These are phyloP conservation scores for Urophycis tenuis DNA, from an alignment of 2,797 vertebrate genomes.

Conservation along the genomic window DNA sequence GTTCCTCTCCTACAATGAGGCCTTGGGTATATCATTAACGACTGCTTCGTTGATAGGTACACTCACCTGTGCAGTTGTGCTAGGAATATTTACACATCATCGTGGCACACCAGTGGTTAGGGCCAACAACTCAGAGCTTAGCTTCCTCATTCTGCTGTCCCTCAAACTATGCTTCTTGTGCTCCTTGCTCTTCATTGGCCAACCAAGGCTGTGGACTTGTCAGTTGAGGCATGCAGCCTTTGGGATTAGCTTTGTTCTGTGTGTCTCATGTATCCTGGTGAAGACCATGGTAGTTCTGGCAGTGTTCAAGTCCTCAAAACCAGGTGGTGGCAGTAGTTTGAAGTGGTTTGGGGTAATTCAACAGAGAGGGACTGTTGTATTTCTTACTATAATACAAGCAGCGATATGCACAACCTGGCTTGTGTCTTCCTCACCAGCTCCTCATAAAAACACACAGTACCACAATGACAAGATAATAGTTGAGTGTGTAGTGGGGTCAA, in stretches of 20 bases:
- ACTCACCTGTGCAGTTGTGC: slow-evolving; percentile 43
- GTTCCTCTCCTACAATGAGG: slow-evolving; percentile 69
- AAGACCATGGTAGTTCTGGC: slow-evolving; percentile 63
- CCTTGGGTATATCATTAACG: slow-evolving; percentile 45
- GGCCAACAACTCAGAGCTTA: slow-evolving; percentile 66
- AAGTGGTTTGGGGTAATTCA: slow-evolving; percentile 60
- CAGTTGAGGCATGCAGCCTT: slow-evolving; percentile 56
- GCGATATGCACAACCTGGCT: slow-evolving; percentile 55
- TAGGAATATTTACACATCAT: slow-evolving; percentile 49
- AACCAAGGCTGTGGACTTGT: slow-evolving; percentile 44
- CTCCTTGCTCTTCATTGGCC: slow-evolving; percentile 63
- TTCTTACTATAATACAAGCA: slow-evolving; percentile 45
- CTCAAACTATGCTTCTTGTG: slow-evolving; percentile 69
- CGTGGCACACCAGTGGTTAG: slow-evolving; percentile 48
- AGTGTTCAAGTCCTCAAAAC: slow-evolving; percentile 42
- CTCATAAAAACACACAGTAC: slow-evolving; percentile 57
- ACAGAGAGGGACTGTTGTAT: slow-evolving; percentile 62
- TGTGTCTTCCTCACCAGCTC: slow-evolving; percentile 42
- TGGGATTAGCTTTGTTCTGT: slow-evolving; percentile 61
- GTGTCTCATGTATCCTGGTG: slow-evolving; percentile 55
- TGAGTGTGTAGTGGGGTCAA: slow-evolving; percentile 57
- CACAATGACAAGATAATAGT: slow-evolving; percentile 59
- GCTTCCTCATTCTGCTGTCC: slow-evolving; percentile 51
- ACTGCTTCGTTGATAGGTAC: slow-evolving; percentile 52
- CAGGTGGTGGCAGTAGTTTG: slow-evolving; percentile 44